phyloP scores from a whole-genome alignment of 2,888 invertebrate species.

The Eupeodes latifasciatus region DNA sequence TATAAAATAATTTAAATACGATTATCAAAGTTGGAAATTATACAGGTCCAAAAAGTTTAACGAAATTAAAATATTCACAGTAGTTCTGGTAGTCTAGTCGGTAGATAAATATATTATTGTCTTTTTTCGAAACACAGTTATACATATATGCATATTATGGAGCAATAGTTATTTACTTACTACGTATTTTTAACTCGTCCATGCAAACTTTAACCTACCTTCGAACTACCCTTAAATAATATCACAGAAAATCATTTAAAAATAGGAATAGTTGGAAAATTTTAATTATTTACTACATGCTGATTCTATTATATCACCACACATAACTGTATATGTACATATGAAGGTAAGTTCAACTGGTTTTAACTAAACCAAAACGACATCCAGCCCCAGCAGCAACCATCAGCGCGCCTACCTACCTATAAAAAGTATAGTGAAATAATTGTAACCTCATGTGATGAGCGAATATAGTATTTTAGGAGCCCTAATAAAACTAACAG shows the following conservation, averaged over 20 bases:
- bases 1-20: constrained; percentile 17
- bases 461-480: neutral
- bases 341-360: neutral
- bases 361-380: neutral
- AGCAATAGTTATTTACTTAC: too few relatives aligned
- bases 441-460: constrained; percentile 28
- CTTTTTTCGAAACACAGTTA: neutral
- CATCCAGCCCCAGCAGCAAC: too few relatives aligned
- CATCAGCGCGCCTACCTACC: neutral
- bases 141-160: too few relatives aligned
- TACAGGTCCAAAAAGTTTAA: constrained; percentile 3
- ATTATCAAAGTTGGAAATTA: neutral
- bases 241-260: constrained; percentile 29
- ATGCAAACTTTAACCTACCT: neutral
- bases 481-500: neutral
- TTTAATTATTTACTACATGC: constrained; percentile 69
- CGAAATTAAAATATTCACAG: constrained; percentile 9
- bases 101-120: neutral
- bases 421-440: constrained; percentile 17
- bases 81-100: neutral
- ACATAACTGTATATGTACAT: too few relatives aligned
- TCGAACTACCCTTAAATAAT: constrained; percentile 2
- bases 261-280: constrained; percentile 17
- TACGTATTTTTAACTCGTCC: neutral
- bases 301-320: constrained; percentile 61